Base-by-base conservation (phyloP, 2,888 invertebrate genomes). In the Macrosoma leucophasiata region DNA sequence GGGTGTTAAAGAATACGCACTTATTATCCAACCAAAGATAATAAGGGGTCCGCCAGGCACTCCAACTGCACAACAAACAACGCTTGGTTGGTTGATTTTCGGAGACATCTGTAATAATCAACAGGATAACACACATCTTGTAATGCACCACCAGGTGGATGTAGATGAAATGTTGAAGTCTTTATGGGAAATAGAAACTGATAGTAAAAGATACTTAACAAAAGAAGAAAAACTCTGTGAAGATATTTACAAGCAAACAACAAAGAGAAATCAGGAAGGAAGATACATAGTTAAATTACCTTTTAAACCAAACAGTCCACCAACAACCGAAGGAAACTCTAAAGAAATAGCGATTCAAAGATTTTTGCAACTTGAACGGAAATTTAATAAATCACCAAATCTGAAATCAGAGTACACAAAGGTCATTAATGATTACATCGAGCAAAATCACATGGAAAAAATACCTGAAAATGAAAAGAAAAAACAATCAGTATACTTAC, bases 401-500 rank as follows among this genome's bases (percentile, higher is more conserved):
- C 18, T 48, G 18, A 30, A 34, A 13, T 13, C 36, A 21, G 43
- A 49, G 14, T 50, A 49, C 14, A 22, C n/a, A 2, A 39, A 36
- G 4, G 46, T 45, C 3, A 24, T 48, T 6, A 11, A 46, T n/a
- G 52, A 58, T 17, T 52, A 58, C 25, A 18, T 39, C 11, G 13
- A 26, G 3, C 12, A 40, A 17, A 30, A 37, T 4, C 48, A 53
- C 24, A 47, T 55, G 41, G 45, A 51, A 43, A 36, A 43, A 36
- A 37, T 51, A 24, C 40, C 46, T 11, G 24, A 30, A 23, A 21
- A 39, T 9, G 40, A 51, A 33, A 27, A 24, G 14, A 14, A 38
- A 4, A 46, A 32, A 8, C 10, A n/a, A 22, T 26, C 40, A 0
- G 43, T 52, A 0, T 55, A 57, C 32, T 26, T 57, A 36, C 55